Evolutionary conservation across 2,797 vertebrate genomes (phyloP).

Genomic region (Pipistrellus nathusii): DNA sequence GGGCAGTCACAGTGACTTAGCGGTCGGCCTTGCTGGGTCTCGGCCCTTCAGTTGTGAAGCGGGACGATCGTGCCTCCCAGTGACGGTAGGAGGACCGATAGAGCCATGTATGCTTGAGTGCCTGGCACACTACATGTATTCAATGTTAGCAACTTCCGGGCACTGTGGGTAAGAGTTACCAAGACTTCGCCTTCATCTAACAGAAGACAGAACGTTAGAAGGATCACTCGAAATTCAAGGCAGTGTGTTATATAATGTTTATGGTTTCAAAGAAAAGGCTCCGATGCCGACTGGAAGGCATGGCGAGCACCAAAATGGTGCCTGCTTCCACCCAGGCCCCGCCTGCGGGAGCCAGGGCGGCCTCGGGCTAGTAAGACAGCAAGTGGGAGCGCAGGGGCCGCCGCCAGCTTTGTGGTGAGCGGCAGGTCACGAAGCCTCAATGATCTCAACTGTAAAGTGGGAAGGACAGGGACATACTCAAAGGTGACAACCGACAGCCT

Average conservation of each 20-base stretch:
- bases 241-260: not conserved
- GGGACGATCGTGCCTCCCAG: not conserved
- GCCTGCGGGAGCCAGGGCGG: not conserved
- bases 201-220: not conserved
- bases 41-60: no score
- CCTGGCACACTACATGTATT: accelerated
- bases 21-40: not conserved
- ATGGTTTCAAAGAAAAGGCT: not conserved
- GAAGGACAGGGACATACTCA: not conserved
- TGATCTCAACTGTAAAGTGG: not conserved
- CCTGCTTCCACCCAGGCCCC: not conserved
- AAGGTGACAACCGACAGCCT: not conserved
- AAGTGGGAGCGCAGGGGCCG: accelerated
- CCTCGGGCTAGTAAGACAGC: accelerated
- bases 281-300: not conserved
- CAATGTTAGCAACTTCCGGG: accelerated
- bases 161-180: accelerated
- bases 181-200: not conserved
- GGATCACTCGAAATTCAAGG: not conserved
- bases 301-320: accelerated
- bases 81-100: not conserved
- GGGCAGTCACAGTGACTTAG: not conserved
- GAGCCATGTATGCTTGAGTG: accelerated
- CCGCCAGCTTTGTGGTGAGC: accelerated
- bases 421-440: not conserved